Base-by-base conservation (phyloP, 2,797 vertebrate species). In the Neopelma chrysocephalum region DNA sequence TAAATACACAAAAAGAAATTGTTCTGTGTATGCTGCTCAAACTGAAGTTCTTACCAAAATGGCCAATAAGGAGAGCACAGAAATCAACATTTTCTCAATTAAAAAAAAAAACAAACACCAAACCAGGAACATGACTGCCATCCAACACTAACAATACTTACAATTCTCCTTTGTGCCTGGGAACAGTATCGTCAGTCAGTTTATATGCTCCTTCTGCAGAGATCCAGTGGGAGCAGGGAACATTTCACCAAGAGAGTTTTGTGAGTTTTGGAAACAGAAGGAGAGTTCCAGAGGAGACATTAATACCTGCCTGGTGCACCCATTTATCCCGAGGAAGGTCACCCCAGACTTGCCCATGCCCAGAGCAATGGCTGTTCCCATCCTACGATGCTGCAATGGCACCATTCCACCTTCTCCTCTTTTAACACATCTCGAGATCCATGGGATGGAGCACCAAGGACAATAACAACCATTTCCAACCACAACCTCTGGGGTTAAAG, bases 121-220 rank as follows among this genome's bases (percentile, higher is more conserved):
- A 89, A 90, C 12, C 45, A 81, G 72, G 75, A 62, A 38, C 58
- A 45, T 0, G 3, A 70, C 73, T 27, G 27, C 6, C 15, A 94
- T 42, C 42, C 73, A 76, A 50, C 65, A 70, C 43, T 22, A 56
- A 45, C 58, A 75, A 69, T 95, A 97, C 92, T 97, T 94, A 95
- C 80, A 95, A 69, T 84, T 69, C 45, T 31, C 77, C 91, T 92
- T 90, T 64, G 70, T 66, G 86, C 80, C 80, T 71, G 73, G 70
- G 43, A 93, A 72, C 62, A 61, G 54, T 56, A 93, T 15, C 1
- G 0, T 53, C 83, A 79, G 54, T 47, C 85, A 89, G 45, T 93
- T 76, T 84, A 73, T 2, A 79, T 0, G 0, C 34, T 87, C 73
- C 83, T 82, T 48, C 80, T 58, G 83, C 78, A 79, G 77, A 93